A percentile compares a stretch with the other conserved stretches of the same genome.
Evolutionary conservation across 2,797 vertebrate genomes (phyloP).

Genomic region (Xenentodon cancila): DNA sequence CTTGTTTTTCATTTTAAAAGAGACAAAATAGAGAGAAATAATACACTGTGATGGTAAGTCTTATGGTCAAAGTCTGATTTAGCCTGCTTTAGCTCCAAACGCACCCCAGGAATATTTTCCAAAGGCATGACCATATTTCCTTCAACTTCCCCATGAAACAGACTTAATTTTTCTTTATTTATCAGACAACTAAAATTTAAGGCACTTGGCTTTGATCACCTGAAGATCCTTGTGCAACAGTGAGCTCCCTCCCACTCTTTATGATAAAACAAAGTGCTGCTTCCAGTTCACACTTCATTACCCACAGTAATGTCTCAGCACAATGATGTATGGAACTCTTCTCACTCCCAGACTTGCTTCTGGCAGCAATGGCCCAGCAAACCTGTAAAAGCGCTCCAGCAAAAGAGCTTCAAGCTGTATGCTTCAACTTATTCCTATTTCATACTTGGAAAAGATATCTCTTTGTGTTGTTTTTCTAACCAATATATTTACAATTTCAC

Average conservation of each 20-base stretch:
- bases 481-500: background rate
- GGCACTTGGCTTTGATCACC: slow-evolving; percentile 69
- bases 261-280: slow-evolving; percentile 80
- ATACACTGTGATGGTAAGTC: too few species aligned
- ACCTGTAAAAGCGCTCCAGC: slow-evolving; percentile 62
- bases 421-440: slow-evolving; percentile 51
- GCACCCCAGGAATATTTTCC: slow-evolving; percentile 6
- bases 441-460: slow-evolving; percentile 16
- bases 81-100: background rate
- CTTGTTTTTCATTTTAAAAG: background rate
- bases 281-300: slow-evolving; percentile 83
- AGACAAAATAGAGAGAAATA: too few species aligned
- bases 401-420: slow-evolving; percentile 48
- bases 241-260: slow-evolving; percentile 70
- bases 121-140: slow-evolving; percentile 11
- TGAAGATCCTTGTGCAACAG: slow-evolving; percentile 67
- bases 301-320: slow-evolving; percentile 79
- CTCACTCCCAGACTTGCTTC: slow-evolving; percentile 73
- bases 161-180: slow-evolving; percentile 48
- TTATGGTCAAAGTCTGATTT: background rate
- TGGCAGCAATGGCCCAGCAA: slow-evolving; percentile 74
- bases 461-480: background rate
- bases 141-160: slow-evolving; percentile 30
- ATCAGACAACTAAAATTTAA: slow-evolving; percentile 70
- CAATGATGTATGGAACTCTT: slow-evolving; percentile 81